Conservation (phyloP, 1,140 invertebrate genomes). For the Paralvinella palmiformis region DNA sequence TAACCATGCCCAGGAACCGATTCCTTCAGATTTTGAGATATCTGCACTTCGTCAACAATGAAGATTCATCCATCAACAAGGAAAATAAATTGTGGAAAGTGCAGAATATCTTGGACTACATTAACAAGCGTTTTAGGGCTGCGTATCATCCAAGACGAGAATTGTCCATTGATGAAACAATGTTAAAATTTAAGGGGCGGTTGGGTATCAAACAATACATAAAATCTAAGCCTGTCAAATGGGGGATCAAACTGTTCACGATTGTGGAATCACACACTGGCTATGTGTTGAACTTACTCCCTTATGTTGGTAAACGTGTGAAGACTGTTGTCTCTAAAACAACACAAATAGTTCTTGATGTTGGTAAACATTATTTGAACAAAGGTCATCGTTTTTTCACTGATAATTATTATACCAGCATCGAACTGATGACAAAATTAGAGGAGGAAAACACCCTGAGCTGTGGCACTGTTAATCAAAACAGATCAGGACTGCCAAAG, state of each 20-base stretch:
- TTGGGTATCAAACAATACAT: neutral
- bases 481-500: neutral
- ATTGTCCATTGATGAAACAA: neutral
- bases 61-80: neutral
- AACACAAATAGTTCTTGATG: neutral
- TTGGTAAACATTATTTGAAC: neutral
- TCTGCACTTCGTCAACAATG: neutral
- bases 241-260: neutral
- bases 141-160: neutral
- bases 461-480: neutral
- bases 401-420: neutral
- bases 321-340: too few species aligned
- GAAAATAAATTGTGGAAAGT: neutral
- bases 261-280: neutral
- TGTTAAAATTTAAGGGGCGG: neutral
- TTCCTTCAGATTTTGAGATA: neutral
- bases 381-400: neutral
- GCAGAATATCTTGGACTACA: neutral
- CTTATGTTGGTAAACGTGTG: too few species aligned
- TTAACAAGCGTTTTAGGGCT: neutral
- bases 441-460: neutral
- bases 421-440: neutral
- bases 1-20: neutral
- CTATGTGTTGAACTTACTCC: neutral
- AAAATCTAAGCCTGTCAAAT: neutral